Conservation (phyloP, 2,888 invertebrate species). For the Gymnosoma rotundatum region DNA sequence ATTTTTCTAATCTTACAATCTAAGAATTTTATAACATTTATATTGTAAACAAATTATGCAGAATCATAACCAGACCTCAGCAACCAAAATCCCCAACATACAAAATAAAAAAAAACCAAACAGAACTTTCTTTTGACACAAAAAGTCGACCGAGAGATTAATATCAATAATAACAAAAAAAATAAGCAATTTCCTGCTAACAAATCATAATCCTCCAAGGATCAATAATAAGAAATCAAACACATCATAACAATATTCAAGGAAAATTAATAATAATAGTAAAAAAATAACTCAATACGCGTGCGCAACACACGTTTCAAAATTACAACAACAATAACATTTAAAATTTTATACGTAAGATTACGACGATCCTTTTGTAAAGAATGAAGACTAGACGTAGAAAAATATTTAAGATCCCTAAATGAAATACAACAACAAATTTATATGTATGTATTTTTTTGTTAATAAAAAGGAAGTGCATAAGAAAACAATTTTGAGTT, state of each 20-base stretch:
- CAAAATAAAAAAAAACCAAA: conserved; percentile 10
- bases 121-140: conserved; percentile 33
- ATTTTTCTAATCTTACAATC: no score
- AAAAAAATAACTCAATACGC: conserved; percentile 43
- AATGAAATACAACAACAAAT: conserved; percentile 35
- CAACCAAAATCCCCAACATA: conserved; percentile 59
- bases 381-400: neutral
- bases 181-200: conserved; percentile 61
- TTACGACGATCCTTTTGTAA: conserved; percentile 42
- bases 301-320: conserved; percentile 65
- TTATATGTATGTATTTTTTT: neutral
- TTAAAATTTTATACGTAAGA: conserved; percentile 36
- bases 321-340: conserved; percentile 20
- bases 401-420: neutral
- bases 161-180: conserved; percentile 38
- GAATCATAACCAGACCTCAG: conserved; percentile 60
- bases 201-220: conserved; percentile 67
- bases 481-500: conserved; percentile 59
- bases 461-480: conserved; percentile 60
- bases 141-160: conserved; percentile 20
- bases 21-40: no score
- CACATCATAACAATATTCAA: conserved; percentile 64
- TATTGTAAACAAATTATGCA: conserved; percentile 58
- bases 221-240: conserved; percentile 63
- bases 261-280: conserved; percentile 31